These are phyloP conservation scores for Gymnorhina tibicen DNA, from an alignment of 2,113 vertebrate genomes.

Conservation along the genomic window DNA sequence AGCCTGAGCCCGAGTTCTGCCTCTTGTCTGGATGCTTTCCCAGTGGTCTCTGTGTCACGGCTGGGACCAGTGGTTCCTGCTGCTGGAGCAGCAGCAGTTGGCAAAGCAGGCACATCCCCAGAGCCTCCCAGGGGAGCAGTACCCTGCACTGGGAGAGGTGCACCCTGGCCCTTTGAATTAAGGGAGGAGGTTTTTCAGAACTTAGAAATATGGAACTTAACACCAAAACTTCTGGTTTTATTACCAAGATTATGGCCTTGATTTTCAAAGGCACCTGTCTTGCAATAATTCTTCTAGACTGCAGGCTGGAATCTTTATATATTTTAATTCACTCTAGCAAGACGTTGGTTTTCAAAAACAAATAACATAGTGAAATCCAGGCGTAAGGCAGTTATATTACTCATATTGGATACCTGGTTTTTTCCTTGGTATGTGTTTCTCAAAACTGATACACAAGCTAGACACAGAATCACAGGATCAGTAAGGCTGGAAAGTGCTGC, in stretches of 20 bases:
- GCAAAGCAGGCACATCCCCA: not conserved
- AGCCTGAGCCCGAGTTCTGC: not conserved
- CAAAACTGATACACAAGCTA: not conserved
- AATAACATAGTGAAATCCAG: not conserved
- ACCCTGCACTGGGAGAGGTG: not conserved
- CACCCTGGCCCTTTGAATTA: not conserved
- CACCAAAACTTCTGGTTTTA: not conserved
- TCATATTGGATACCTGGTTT: not conserved
- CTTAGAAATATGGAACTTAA: not conserved
- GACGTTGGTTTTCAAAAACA: not conserved
- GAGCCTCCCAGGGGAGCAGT: not conserved
- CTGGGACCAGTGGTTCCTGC: not conserved
- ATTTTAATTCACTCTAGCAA: not conserved
- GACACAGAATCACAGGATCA: not conserved
- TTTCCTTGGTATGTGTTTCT: not conserved
- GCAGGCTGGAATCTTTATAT: not conserved
- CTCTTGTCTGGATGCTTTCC: not conserved
- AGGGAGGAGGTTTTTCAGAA: not conserved
- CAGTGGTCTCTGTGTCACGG: not conserved
- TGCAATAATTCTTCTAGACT: not conserved
- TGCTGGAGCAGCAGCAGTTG: not conserved
- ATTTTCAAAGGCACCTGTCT: not conserved
- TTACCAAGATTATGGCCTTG: not conserved
- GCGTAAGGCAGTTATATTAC: not conserved
- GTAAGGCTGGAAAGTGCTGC: not conserved